Base-by-base conservation (phyloP, 1,140 invertebrate species). In the Cydia amplana region DNA sequence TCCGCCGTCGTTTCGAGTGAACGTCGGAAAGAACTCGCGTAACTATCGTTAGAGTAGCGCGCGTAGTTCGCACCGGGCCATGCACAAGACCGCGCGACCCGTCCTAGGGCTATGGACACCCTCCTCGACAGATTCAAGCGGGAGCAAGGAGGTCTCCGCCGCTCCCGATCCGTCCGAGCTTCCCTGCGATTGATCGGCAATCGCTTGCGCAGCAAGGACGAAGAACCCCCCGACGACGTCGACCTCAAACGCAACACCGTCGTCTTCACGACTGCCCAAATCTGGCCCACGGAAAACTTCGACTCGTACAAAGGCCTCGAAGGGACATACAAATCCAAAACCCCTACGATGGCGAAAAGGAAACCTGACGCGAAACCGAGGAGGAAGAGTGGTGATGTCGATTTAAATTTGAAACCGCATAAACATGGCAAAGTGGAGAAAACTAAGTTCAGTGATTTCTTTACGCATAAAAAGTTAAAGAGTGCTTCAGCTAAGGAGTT, bases 111-210 rank as follows among this genome's bases (percentile, higher is more conserved):
- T 87, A 93, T 93, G 92, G 92, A 92, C 82, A 88, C 87, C 83
- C 85, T 93, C 86, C 83, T 92, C 85, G 87, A 90, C 72, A 93
- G 87, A 79, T 89, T 91, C 83, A 89, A 89, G 84, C 86, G 87
- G 82, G 87, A 87, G 81, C 88, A 89, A 82, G 84, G 85, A 80
- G 85, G 92, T 86, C 87, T 96, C 77, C 94, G 95, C 49, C 94
- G 95, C 78, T 95, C 95, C 77, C 94, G 95, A 80, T 96, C 96
- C 46, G 95, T 97, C 79, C 94, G 96, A 75, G 95, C 95, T 49
- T 97, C 96, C 46, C 89, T 96, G 64, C 94, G 95, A 78, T 87
- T 96, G 77, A 95, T 97, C 75, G 93, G 94, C 74, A 93, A 93
- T 79, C 92, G 93, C 76, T 93, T 94, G 87, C 87, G 94, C 60